Base-by-base conservation (phyloP, 37 sponge, comb jelly and placozoan genomes). In the Chondrilla cf. caribensis region DNA sequence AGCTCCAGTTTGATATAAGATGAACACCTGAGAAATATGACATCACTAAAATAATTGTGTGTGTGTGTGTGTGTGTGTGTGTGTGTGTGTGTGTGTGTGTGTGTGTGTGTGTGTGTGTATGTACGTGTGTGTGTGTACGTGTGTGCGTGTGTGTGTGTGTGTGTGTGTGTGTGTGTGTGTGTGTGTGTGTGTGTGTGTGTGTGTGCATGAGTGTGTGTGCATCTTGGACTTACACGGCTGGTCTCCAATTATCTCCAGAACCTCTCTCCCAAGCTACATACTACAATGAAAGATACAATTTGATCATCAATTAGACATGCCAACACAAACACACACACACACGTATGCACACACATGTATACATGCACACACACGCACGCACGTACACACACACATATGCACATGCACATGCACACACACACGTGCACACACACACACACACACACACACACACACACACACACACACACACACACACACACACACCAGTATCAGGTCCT, bases 211-310 rank as follows among this genome's bases (percentile, higher is more conserved):
- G n/a, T n/a, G n/a, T n/a, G n/a, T n/a, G n/a, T n/a, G n/a, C n/a
- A n/a, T n/a, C n/a, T n/a, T n/a, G n/a, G 72, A 80, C 90, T 81
- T 81, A 89, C 90, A 33, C 70, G 66, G 81, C 90, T 28, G 90
- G 90, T 39, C 85, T 79, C 90, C 90, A 89, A 79, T 80, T 44
- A 15, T 5, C 67, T 35, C 90, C 90, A 35, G 78, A 32, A 0
- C 47, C 57, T 32, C 84, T 80, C 58, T 89, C 90, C 85, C 85
- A 89, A 22, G 90, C 90, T 24, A 51, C 59, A 58, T 85, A 89
- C 90, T 89, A 60, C 24, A 67, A 42, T 41, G 32, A 67, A 67
- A 33, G 68, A 67, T 67, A 4, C 2, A 51, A 57, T 25, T 19
- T 17, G 8, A 43, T 21, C 51, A 43, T 6, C 17, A 54, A 44